Percentiles rank a stretch among this genome's conserved stretches.
Evolutionary conservation across 2,113 vertebrate species (phyloP).

Genomic region (Gallinago paraguaiae): DNA sequence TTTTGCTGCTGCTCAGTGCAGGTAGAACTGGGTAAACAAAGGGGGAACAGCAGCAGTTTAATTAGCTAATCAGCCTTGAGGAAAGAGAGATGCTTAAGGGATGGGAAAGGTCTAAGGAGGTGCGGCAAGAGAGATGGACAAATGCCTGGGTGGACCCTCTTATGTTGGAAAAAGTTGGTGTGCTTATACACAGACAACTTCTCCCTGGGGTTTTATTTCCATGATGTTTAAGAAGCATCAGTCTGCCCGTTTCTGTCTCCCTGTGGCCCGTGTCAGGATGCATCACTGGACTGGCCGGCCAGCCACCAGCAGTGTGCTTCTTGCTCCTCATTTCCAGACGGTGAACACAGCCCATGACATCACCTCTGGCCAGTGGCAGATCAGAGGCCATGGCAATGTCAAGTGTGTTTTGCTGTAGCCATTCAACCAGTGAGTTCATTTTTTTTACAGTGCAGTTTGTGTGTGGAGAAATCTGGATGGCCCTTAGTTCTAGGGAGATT

Average conservation of each 20-base stretch:
- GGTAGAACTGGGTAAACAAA: neutral
- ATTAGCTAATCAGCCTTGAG: neutral
- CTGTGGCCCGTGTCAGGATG: neutral
- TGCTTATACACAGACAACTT: neutral
- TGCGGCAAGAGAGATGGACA: neutral
- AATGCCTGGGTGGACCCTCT: neutral
- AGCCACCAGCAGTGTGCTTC: neutral
- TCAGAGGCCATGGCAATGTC: neutral
- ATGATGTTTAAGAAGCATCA: neutral
- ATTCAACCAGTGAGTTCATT: neutral
- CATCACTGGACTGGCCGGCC: neutral
- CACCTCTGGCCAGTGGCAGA: neutral
- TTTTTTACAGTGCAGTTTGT: neutral
- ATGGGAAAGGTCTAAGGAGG: neutral
- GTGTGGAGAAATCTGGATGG: neutral
- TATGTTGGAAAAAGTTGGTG: neutral
- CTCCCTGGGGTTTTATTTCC: neutral
- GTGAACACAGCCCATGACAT: neutral
- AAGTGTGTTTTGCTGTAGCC: neutral
- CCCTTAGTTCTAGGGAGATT: neutral
- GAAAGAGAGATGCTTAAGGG: neutral
- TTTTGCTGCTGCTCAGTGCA: neutral
- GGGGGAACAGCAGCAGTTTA: neutral
- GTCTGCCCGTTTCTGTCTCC: neutral
- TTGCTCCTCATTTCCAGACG: constrained; percentile 18